Conservation (phyloP, 2,888 invertebrate genomes). For the Megamerina dolium region DNA sequence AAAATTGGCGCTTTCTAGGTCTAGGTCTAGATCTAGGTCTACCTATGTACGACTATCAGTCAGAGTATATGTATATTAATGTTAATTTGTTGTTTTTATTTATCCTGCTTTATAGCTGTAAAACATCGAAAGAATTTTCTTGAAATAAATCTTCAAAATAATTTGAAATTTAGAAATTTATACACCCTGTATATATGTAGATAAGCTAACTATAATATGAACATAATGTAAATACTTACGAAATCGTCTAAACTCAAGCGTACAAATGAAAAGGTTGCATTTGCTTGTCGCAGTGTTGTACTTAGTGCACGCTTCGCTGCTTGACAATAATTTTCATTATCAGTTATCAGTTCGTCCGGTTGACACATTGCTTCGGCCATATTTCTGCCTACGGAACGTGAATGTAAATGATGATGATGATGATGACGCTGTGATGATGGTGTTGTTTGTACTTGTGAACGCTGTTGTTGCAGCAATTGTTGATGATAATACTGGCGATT, state of each 20-base stretch:
- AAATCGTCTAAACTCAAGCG: slow-evolving; percentile 13
- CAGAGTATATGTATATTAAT: no score
- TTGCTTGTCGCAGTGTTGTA: slow-evolving; percentile 15
- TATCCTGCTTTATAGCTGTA: no score
- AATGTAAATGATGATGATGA: slow-evolving; percentile 33
- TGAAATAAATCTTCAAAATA: no score
- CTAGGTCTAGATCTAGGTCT: no score
- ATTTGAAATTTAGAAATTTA: no score
- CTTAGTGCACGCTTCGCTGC: slow-evolving; percentile 7
- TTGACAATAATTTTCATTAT: slow-evolving; percentile 17
- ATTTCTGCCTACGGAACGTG: slow-evolving; percentile 26
- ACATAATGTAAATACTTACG: slow-evolving; percentile 22
- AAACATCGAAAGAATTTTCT: no score
- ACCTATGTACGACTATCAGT: no score
- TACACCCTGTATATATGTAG: no score
- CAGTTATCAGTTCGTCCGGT: background rate
- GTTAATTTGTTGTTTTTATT: no score
- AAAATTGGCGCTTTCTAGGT: no score
- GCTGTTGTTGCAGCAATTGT: slow-evolving; percentile 18
- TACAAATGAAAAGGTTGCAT: slow-evolving; percentile 12
- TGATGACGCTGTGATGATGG: slow-evolving; percentile 4
- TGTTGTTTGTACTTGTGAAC: slow-evolving; percentile 2
- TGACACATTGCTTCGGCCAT: slow-evolving; percentile 1
- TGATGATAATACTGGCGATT: slow-evolving; percentile 22
- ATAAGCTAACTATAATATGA: no score